Percentiles rank a stretch among this genome's conserved stretches.
These are phyloP conservation scores for Pedionomus torquatus DNA, from an alignment of 2,113 vertebrate species.

Conservation along the genomic window DNA sequence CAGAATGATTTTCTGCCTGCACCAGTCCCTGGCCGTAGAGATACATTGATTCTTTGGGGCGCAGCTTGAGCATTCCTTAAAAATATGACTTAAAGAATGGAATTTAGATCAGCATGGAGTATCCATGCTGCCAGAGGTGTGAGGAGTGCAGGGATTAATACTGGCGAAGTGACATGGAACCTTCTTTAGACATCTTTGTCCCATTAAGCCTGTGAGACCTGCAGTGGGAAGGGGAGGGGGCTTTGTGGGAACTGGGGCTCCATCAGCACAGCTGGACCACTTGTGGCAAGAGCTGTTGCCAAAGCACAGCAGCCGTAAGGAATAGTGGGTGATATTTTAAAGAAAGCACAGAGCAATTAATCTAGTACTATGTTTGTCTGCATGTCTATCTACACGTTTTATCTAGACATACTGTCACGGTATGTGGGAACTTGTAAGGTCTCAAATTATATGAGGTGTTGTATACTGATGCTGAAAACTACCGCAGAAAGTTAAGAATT, in stretches of 20 bases:
- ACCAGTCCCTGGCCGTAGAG: neutral
- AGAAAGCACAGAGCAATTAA: neutral
- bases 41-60: neutral
- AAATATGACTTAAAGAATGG: neutral
- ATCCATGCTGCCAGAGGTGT: neutral
- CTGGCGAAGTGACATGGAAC: neutral
- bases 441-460: neutral
- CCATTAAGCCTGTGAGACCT: neutral
- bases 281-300: neutral
- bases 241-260: neutral
- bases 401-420: neutral
- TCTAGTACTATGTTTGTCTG: neutral
- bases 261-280: neutral
- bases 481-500: neutral
- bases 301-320: neutral
- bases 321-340: neutral
- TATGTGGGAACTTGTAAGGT: neutral
- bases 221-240: neutral
- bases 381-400: neutral
- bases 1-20: neutral
- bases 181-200: neutral
- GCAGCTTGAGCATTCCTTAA: fast-evolving
- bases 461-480: neutral
- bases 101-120: neutral
- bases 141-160: neutral